Conservation (phyloP, 2,113 vertebrate species). For the Pycnonotus jocosus region DNA sequence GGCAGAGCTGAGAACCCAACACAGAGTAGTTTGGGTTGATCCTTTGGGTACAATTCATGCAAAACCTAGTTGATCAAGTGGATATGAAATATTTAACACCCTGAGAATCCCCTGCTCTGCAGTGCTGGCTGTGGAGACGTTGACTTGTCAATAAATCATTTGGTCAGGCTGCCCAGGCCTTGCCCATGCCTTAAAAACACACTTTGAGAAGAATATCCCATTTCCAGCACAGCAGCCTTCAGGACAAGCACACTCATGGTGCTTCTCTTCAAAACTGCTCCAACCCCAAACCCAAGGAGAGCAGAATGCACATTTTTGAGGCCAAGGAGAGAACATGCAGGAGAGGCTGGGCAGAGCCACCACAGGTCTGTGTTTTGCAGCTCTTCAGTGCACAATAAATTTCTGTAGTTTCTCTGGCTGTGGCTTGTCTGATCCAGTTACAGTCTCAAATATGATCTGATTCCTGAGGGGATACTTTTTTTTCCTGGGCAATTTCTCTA, state of each 20-base stretch:
- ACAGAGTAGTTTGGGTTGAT: not conserved
- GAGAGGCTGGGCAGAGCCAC: not conserved
- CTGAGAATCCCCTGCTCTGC: not conserved
- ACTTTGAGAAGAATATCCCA: not conserved
- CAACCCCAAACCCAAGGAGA: not conserved
- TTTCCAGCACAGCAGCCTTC: not conserved
- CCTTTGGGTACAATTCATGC: not conserved
- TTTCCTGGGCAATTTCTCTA: not conserved
- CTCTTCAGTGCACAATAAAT: not conserved
- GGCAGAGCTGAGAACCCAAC: not conserved
- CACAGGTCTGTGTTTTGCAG: not conserved
- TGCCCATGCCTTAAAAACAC: not conserved
- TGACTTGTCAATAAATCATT: not conserved
- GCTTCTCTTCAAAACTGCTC: not conserved
- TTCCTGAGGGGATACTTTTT: not conserved
- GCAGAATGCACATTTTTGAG: not conserved
- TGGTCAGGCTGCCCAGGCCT: not conserved
- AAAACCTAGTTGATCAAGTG: not conserved
- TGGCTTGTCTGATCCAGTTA: conserved; percentile 20
- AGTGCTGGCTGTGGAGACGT: not conserved
- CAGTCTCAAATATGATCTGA: not conserved
- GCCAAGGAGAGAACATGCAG: not conserved
- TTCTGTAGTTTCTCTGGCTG: not conserved
- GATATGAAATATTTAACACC: not conserved
- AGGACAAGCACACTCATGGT: accelerated